Base-by-base conservation (phyloP, 2,113 vertebrate genomes). In the Salvelinus namaycush region DNA sequence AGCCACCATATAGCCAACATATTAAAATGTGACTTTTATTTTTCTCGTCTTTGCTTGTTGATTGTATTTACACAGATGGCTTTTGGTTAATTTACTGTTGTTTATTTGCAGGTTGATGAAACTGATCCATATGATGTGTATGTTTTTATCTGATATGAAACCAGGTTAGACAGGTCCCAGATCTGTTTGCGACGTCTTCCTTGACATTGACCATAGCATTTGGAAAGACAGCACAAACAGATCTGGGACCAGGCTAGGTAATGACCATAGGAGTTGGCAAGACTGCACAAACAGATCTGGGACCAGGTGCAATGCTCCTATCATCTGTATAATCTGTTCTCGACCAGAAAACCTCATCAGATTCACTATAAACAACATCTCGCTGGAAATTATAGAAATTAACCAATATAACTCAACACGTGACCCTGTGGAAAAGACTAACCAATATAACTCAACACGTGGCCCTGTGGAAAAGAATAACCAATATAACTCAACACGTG, bases 11-110 rank as follows among this genome's bases (percentile, higher is more conserved):
- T 62, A 3, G 12, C 2, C 16, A 0, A 62, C 20, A 62, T 87
- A 86, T 59, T 1, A 60, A 60, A 60, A 60, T 60, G 11, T 51
- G 49, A 3, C 11, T n/a, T 86, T 87, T 88, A 84, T 83, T 92
- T 22, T 51, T 76, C 57, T 72, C 60, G 26, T 71, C 72, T 76
- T 54, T 70, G 83, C 83, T 73, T 49, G 48, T 51, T 51, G 49
- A 51, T 51, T 82, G 73, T 85, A 69, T 73, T 29, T 54, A 81
- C 77, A 80, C 81, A 78, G 67, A 68, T 51, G 11, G 49, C 49
- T 51, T 76, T 81, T 81, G 66, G 77, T 49, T 77, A 44, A 31
- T 86, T 62, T 59, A 71, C 77, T 60, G 48, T 24, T 20, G 8
- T 44, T 31, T 27, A 48, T 57, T 24, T 26, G 73, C 27, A 22